Evolutionary conservation across 2,888 invertebrate genomes (phyloP), one percentile per base, ranked within the genome.

Genomic region (Lissocephala sabroskyi): DNA sequence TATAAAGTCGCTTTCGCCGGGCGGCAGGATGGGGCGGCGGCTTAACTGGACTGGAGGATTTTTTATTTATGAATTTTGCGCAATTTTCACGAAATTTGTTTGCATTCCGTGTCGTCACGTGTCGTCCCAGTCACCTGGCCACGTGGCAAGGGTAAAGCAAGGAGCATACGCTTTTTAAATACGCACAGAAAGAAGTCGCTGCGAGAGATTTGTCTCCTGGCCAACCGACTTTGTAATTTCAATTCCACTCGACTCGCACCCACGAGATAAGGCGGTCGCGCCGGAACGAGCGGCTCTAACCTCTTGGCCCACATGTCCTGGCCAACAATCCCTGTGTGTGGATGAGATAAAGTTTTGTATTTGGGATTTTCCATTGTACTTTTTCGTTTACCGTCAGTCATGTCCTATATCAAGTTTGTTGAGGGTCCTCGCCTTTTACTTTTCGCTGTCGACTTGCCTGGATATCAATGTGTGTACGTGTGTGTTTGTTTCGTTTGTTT

Each of bases 141-240:
- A n/a, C n/a, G n/a, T n/a, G n/a, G n/a, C n/a, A n/a, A n/a, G n/a
- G 23, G 23, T 7, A 23, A 23, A 23, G 23, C 23, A 23, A 23
- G 7, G 23, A n/a, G n/a, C n/a, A 26, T 26, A 6, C 9, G 26
- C 26, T 6, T 26, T 26, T 26, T 26, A 26, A 26, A 26, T 26
- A 9, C 26, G 4, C 26, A 30, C 5, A 23, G 7, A 7, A 23
- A 23, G 23, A 23, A 23, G 23, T 5, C 3, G 23, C 7, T 5
- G 23, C 3, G 7, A 23, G 7, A 23, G 3, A n/a, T n/a, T n/a
- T n/a, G n/a, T n/a, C n/a, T n/a, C 3, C 23, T 5, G 23, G 23
- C 3, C 23, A 7, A 23, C 23, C 3, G 3, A 23, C 23, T 75
- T 60, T 74, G 68, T 77, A 77, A 77, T 77, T 74, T 66, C 49